Percentiles rank a stretch among this genome's conserved stretches.
These are phyloP conservation scores for Dolichopus griseipennis DNA, from an alignment of 2,888 invertebrate genomes.

Conservation along the genomic window DNA sequence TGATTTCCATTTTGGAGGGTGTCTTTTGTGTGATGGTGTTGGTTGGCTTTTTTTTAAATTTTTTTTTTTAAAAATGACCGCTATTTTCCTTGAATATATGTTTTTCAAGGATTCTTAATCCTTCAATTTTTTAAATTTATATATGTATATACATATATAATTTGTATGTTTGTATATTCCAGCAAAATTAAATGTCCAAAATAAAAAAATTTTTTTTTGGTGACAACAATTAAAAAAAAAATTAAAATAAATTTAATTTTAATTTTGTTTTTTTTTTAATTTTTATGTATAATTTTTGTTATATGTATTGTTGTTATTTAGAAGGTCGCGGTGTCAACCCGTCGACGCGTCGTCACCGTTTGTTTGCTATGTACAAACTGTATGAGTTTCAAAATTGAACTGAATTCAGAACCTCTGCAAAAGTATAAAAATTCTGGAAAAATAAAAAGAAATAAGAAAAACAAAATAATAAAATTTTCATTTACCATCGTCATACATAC, in stretches of 20 bases:
- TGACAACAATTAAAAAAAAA: background rate
- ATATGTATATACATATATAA: no score
- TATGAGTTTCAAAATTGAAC: background rate
- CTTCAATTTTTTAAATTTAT: no score
- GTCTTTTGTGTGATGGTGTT: background rate
- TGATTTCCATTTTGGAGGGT: background rate
- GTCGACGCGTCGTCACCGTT: slow-evolving; percentile 9
- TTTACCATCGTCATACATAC: background rate
- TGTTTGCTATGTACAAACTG: slow-evolving; percentile 8
- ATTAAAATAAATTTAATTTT: background rate
- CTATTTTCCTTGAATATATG: background rate
- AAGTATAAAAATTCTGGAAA: background rate
- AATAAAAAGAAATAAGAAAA: background rate
- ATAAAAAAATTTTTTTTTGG: background rate
- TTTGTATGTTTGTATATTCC: background rate
- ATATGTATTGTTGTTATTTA: background rate
- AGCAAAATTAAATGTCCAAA: background rate
- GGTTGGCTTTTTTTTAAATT: background rate
- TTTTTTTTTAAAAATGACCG: background rate
- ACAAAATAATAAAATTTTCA: background rate
- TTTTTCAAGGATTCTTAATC: background rate
- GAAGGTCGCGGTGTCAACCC: slow-evolving; percentile 6
- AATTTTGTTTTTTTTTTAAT: background rate
- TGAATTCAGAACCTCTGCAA: slow-evolving; percentile 3
- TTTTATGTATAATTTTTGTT: background rate